Base-by-base conservation (phyloP, 2,888 invertebrate genomes). In the Drosophila mayaguana region DNA sequence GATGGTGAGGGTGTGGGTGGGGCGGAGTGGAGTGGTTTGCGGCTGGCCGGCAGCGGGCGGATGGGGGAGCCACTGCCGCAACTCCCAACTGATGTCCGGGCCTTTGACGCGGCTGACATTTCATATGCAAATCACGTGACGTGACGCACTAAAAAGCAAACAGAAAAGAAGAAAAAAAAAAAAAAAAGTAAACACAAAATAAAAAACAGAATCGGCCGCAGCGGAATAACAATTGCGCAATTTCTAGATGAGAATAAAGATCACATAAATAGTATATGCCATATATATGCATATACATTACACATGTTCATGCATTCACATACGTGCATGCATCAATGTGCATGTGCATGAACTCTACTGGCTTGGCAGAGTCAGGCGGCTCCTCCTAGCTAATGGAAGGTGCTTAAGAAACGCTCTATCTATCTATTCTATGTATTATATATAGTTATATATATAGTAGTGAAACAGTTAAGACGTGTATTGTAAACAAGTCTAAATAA, bases 111-210 rank as follows among this genome's bases (percentile, higher is more conserved):
- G 72, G 50, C 78, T 51, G 22, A 62, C 76, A 84, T 87, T 89
- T 75, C 77, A 72, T 83, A 84, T 89, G 84, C 81, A 75, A 84
- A 84, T 84, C 81, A 79, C 71, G 81, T 63, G 48, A 78, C 75
- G 70, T 68, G 81, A 80, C 75, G 72, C 77, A 69, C 59, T 60
- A 70, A 61, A 59, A 70, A 75, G 63, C 54, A 55, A 68, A 72
- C 54, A 63, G 36, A 72, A 69, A 79, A 69, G 38, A 7, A 28
- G 8, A 28, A 8, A 25, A 4, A 38, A 8, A n/a, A 18, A 38
- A 4, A 14, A 38, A 9, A 6, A 38, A 38, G n/a, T 9, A 38
- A 7, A 46, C n/a, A 46, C 4, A 45, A 16, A 54, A 38, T 8
- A 40, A 25, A 38, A 54, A 54, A n/a, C n/a, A 60, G 70, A 80